phyloP scores from a whole-genome alignment of 2,797 vertebrate species.

The Crocodylus rhombifer region DNA sequence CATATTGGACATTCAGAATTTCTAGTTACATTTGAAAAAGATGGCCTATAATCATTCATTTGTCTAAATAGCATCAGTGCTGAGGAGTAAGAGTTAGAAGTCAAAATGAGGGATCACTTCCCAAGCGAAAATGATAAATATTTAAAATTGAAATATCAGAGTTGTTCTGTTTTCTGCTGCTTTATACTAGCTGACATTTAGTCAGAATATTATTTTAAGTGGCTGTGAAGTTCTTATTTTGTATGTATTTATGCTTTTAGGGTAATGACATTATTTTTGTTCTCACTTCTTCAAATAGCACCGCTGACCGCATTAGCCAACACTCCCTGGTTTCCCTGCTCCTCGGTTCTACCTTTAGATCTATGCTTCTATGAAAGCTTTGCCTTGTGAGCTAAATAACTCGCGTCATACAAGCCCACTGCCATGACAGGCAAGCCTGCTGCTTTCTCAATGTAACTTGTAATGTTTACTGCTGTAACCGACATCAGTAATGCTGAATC shows the following conservation, averaged over 20 bases:
- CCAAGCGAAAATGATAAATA: conserved; percentile 1
- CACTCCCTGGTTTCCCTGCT: background rate
- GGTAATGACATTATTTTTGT: background rate
- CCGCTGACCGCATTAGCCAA: background rate
- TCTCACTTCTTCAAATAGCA: background rate
- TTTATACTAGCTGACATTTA: conserved; percentile 2
- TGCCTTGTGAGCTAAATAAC: background rate
- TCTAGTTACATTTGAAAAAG: conserved; percentile 9
- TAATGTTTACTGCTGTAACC: background rate
- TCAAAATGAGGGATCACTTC: background rate
- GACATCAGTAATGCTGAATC: background rate
- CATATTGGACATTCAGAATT: background rate
- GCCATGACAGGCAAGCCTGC: rapidly evolving
- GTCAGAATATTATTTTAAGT: background rate
- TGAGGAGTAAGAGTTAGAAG: background rate
- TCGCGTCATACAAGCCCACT: background rate
- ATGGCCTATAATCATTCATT: background rate
- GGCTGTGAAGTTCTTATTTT: background rate
- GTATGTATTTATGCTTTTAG: background rate
- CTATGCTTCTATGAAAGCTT: background rate
- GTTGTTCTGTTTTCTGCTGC: background rate
- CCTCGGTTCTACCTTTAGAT: background rate
- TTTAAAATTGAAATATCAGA: conserved; percentile 13
- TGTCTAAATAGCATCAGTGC: background rate
- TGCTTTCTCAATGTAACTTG: background rate